A percentile compares a stretch with the other conserved stretches of the same genome.
Evolutionary conservation across 2,888 invertebrate genomes (phyloP).

Genomic region (Onchidella celtica): DNA sequence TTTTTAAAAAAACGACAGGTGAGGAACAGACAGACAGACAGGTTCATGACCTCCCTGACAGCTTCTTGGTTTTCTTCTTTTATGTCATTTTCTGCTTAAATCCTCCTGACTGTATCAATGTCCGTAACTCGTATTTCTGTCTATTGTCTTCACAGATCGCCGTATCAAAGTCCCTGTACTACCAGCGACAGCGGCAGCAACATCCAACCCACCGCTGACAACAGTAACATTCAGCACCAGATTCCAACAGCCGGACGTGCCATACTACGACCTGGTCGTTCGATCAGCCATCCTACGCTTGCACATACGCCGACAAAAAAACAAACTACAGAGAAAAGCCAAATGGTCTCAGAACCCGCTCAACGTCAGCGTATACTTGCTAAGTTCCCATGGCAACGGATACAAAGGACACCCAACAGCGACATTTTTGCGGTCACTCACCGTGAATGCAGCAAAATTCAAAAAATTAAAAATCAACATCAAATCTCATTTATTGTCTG

Average conservation of each 20-base stretch:
- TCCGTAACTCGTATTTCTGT: too few relatives aligned
- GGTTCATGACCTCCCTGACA: too few relatives aligned
- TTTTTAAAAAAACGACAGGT: too few relatives aligned
- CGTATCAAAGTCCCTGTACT: too few relatives aligned
- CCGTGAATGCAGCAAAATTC: neutral
- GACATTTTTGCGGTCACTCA: neutral
- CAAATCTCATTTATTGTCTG: neutral
- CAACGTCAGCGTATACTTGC: slow-evolving; percentile 10
- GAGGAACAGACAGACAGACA: too few relatives aligned
- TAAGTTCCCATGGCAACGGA: neutral
- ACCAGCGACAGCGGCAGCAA: too few relatives aligned
- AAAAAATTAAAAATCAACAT: neutral
- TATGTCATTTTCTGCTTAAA: too few relatives aligned
- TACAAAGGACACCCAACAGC: neutral
- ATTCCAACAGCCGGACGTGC: slow-evolving; percentile 10
- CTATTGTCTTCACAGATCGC: too few relatives aligned
- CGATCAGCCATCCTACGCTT: slow-evolving; percentile 32
- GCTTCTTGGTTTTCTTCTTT: too few relatives aligned
- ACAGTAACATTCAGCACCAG: slow-evolving; percentile 12
- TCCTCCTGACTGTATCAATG: too few relatives aligned
- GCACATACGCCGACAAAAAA: slow-evolving; percentile 12
- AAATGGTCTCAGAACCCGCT: neutral
- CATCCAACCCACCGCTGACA: neutral
- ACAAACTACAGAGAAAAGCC: neutral
- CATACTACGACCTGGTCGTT: slow-evolving; percentile 25